These are phyloP conservation scores for Euwallacea similis DNA, from an alignment of 1,140 invertebrate genomes.

Conservation along the genomic window DNA sequence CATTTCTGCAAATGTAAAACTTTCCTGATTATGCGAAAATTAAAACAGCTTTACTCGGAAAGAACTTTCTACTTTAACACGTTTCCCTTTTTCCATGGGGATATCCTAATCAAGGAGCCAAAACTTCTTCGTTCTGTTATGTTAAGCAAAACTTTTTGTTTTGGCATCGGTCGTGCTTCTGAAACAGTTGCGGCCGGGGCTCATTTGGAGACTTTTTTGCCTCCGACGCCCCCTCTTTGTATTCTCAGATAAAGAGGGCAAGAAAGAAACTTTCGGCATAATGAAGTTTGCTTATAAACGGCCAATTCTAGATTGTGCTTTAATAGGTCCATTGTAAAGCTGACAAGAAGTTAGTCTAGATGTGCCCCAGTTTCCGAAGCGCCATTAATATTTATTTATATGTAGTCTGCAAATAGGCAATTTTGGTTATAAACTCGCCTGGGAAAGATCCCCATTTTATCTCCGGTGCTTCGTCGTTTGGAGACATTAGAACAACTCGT, in stretches of 20 bases:
- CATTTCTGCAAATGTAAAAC: constrained; percentile 21
- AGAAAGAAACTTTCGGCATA: too few relatives aligned
- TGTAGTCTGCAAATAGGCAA: not conserved
- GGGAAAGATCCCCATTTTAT: constrained; percentile 2
- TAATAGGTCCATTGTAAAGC: too few relatives aligned
- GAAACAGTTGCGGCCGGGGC: constrained; percentile 2
- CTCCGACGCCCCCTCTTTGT: not conserved
- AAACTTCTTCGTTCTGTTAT: constrained; percentile 14
- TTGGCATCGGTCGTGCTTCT: constrained; percentile 2
- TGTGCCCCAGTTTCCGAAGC: too few relatives aligned
- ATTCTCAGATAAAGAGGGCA: too few relatives aligned
- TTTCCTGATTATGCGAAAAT: constrained; percentile 27
- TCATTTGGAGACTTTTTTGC: constrained; percentile 2
- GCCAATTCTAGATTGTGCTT: too few relatives aligned
- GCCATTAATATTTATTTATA: too few relatives aligned
- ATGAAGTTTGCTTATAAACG: too few relatives aligned
- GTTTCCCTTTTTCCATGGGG: constrained; percentile 10
- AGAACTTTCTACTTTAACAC: constrained; percentile 24
- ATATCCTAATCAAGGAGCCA: constrained; percentile 23
- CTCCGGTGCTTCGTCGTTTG: constrained; percentile 2
- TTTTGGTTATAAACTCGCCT: constrained; percentile 9
- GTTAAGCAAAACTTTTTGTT: constrained; percentile 13
- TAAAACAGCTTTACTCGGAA: constrained; percentile 18
- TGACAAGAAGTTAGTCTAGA: too few relatives aligned
- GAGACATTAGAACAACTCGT: constrained; percentile 26